A percentile compares a stretch with the other conserved stretches of the same genome.
Evolutionary conservation across 1,140 invertebrate genomes (phyloP).

Genomic region (Dinothrombium tinctorium): DNA sequence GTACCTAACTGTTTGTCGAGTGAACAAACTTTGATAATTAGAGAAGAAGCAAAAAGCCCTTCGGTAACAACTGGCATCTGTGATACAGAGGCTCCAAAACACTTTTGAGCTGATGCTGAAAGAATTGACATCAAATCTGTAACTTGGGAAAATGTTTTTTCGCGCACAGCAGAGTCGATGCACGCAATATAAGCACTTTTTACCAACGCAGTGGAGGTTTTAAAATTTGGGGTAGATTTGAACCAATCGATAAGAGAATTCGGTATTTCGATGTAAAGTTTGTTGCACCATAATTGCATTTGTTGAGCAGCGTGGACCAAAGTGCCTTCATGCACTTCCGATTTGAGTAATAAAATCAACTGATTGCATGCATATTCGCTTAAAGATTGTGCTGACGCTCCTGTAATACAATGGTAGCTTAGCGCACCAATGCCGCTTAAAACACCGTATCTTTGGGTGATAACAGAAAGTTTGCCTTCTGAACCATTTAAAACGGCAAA

Average conservation of each 20-base stretch:
- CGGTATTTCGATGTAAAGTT: slow-evolving; percentile 39
- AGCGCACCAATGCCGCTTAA: slow-evolving; percentile 57
- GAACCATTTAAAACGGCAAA: slow-evolving; percentile 63
- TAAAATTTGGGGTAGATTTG: slow-evolving; percentile 40
- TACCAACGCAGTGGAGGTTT: slow-evolving; percentile 48
- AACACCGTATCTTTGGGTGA: slow-evolving; percentile 65
- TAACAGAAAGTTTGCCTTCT: slow-evolving; percentile 69
- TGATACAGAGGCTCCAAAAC: slow-evolving; percentile 31
- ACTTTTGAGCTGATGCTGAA: slow-evolving; percentile 40
- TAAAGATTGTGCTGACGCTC: slow-evolving; percentile 31
- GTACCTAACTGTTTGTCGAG: slow-evolving; percentile 24
- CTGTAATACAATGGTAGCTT: slow-evolving; percentile 40
- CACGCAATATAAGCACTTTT: slow-evolving; percentile 50
- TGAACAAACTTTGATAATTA: slow-evolving; percentile 38
- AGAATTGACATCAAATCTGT: slow-evolving; percentile 31
- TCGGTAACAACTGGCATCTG: slow-evolving; percentile 40
- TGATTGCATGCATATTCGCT: slow-evolving; percentile 34
- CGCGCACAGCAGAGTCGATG: slow-evolving; percentile 31
- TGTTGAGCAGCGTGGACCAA: slow-evolving; percentile 51
- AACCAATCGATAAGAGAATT: slow-evolving; percentile 45
- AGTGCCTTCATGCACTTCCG: slow-evolving; percentile 77
- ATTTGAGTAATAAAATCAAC: slow-evolving; percentile 53
- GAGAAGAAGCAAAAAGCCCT: slow-evolving; percentile 44
- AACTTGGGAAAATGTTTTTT: slow-evolving; percentile 25
- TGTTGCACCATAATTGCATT: slow-evolving; percentile 48